Evolutionary conservation across 2,113 vertebrate species (phyloP).

Genomic region (Dipodomys ordii): DNA sequence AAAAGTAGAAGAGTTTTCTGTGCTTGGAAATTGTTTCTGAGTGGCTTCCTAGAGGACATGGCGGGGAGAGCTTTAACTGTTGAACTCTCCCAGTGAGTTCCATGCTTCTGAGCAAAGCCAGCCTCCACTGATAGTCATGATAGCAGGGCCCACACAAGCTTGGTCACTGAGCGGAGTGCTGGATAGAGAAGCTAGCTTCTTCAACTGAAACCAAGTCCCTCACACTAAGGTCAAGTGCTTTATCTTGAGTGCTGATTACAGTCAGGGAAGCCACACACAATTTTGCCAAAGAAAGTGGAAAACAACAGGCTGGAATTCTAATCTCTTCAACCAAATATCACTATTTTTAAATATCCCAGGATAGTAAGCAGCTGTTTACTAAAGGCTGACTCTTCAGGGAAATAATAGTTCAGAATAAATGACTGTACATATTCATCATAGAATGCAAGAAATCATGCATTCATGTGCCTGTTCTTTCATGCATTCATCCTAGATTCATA

Average conservation of each 20-base stretch:
- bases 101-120: slow-evolving; percentile 35
- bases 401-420: slow-evolving; percentile 50
- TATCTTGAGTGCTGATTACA: slow-evolving; percentile 44
- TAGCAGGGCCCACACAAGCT: neutral
- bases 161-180: neutral
- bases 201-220: slow-evolving; percentile 9
- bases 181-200: neutral
- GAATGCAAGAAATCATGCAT: slow-evolving; percentile 19
- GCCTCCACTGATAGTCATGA: neutral
- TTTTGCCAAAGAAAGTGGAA: slow-evolving; percentile 22
- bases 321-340: neutral
- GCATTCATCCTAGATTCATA: neutral
- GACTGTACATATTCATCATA: slow-evolving; percentile 21
- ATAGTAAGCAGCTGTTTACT: neutral
- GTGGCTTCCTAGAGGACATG: neutral
- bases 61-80: neutral
- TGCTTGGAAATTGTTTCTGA: slow-evolving; percentile 33
- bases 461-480: neutral
- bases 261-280: slow-evolving; percentile 24
- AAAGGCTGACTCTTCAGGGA: slow-evolving; percentile 36
- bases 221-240: slow-evolving; percentile 49
- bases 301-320: slow-evolving; percentile 32
- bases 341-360: slow-evolving; percentile 38
- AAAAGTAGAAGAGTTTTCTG: neutral
- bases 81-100: neutral